These are phyloP conservation scores for Chaetophractus vellerosus DNA, from an alignment of 2,797 vertebrate species.

Conservation along the genomic window DNA sequence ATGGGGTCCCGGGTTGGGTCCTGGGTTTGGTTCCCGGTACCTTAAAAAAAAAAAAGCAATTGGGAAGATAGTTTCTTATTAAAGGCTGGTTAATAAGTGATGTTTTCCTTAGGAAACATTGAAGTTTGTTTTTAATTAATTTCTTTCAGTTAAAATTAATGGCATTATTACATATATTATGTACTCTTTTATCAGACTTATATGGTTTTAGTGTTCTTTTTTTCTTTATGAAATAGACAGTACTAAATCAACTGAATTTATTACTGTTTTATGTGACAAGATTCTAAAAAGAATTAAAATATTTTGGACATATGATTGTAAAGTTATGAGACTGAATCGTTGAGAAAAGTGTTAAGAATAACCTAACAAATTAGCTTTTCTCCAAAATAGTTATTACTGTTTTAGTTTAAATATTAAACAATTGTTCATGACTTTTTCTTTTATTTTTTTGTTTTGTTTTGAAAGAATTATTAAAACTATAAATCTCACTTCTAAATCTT, in stretches of 20 bases:
- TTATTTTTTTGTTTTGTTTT: neutral
- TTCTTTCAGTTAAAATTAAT: conserved; percentile 28
- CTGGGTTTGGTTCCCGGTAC: too few relatives aligned
- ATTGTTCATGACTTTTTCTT: neutral
- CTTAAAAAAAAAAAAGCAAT: too few relatives aligned
- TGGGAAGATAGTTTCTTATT: neutral
- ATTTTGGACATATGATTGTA: neutral
- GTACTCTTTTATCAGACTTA: neutral
- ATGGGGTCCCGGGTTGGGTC: too few relatives aligned
- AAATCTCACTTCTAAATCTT: neutral
- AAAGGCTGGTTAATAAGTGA: neutral
- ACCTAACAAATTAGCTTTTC: neutral
- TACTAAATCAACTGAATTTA: neutral
- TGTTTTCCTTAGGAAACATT: neutral
- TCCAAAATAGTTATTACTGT: neutral
- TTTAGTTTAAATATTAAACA: conserved; percentile 24
- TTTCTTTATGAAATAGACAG: neutral
- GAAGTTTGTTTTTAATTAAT: neutral
- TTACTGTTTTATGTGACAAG: neutral
- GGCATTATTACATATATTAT: neutral
- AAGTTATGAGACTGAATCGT: neutral
- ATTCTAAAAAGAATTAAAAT: neutral
- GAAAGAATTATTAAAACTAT: neutral
- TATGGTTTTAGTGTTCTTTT: neutral
- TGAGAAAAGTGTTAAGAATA: neutral